Percentiles rank a stretch among this genome's conserved stretches.
phyloP scores from a whole-genome alignment of 2,113 vertebrate genomes.

The Triplophysa dalaica region DNA sequence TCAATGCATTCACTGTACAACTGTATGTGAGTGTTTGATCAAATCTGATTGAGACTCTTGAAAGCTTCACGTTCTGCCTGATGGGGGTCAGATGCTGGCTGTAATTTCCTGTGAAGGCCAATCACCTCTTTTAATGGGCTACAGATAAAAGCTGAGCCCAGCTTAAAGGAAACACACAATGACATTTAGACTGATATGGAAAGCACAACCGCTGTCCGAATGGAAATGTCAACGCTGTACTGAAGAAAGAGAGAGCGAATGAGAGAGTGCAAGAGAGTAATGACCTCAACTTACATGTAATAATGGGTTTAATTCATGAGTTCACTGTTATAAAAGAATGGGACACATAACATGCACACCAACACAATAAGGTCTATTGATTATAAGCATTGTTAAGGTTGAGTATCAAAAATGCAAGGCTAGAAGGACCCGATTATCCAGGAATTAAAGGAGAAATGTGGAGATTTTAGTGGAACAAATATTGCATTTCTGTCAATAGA shows the following conservation, averaged over 20 bases:
- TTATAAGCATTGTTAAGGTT: no score
- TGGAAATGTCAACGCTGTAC: conserved; percentile 53
- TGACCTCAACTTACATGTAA: neutral
- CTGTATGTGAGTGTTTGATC: neutral
- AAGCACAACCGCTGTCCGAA: conserved; percentile 47
- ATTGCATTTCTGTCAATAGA: no score
- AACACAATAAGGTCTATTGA: no score
- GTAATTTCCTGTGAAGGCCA: conserved; percentile 49
- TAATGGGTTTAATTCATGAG: conserved; percentile 27
- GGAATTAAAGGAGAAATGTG: no score
- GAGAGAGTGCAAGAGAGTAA: conserved; percentile 15
- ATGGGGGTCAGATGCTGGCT: conserved; percentile 18
- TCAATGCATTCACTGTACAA: neutral
- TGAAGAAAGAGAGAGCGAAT: neutral
- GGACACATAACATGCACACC: neutral
- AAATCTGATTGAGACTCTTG: conserved; percentile 14
- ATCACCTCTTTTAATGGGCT: conserved; percentile 30
- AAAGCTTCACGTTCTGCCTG: conserved; percentile 10
- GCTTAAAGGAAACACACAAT: conserved; percentile 45
- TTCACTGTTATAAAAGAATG: neutral
- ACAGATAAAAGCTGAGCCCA: conserved; percentile 9
- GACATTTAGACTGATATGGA: conserved; percentile 57
- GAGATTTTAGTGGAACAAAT: no score
- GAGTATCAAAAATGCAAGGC: no score
- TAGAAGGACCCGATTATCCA: no score